Evolutionary conservation across 2,888 invertebrate species (phyloP), one percentile per base, ranked within the genome.

Genomic region (Cinara cedri): DNA sequence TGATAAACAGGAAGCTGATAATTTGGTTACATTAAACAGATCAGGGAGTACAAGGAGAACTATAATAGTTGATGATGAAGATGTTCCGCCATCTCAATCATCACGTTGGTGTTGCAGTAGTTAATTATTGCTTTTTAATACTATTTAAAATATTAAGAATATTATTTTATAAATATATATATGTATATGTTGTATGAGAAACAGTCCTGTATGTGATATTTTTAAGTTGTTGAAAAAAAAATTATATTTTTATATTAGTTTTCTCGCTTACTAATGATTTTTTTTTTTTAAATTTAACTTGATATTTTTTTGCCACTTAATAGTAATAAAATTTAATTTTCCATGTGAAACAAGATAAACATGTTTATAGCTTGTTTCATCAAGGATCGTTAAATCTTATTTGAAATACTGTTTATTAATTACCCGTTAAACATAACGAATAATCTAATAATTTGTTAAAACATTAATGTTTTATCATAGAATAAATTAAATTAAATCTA

Each of bases 11-110:
- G 85, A 85, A 63, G 82, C 84, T 49, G 84, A 85, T 44, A 84
- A 84, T 81, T 83, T 84, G 24, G 83, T 81, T 54, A 82, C 83
- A 8, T 83, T 87, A n/a, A 85, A 85, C 63, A 84, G 87, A 80
- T 85, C 85, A 44, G 87, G 85, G 76, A 87, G 86, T 81, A 85
- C 86, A 55, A 84, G 87, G 70, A 85, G 87, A 51, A 87, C 87
- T 81, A 86, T 87, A 19, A 86, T 87, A 1, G 86, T 87, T 19
- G 86, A 86, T 26, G 84, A 84, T 2, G 81, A 80, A 55, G 81
- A 78, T 13, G 81, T 49, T 24, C 4, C 42, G 16, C 13, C 49
- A 42, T 55, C 55, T 9, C 42, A 78, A 42, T 51, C 78, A 9
- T 70, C 78, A 13, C 68, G 78, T 57, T 78, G 78, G 78, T 78